Base-by-base conservation (phyloP, 2,888 invertebrate genomes). In the Diarsia dahlii region DNA sequence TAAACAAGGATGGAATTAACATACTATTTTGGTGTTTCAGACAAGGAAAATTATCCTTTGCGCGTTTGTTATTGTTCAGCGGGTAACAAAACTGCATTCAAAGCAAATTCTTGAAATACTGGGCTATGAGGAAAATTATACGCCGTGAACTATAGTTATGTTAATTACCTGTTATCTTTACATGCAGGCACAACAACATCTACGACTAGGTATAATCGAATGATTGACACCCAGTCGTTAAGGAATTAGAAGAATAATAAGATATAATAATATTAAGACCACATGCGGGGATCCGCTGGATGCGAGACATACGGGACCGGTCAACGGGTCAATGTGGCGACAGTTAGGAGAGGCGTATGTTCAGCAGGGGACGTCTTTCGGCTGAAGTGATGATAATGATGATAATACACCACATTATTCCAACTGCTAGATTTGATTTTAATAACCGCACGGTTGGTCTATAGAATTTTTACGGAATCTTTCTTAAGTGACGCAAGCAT, bases 61-160 rank as follows among this genome's bases (percentile, higher is more conserved):
- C 13, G 39, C 3, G 39, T 34, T 50, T 67, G 23, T 52, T 45
- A 66, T 74, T 74, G 20, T 74, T 81, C 28, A 48, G 12, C 13
- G 10, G 56, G 15, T 52, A 52, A 67, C 48, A 71, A 72, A 64
- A 50, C 28, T 65, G 23, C 20, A 76, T 65, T 23, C 39, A 48
- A 60, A n/a, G 13, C 52, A 67, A 52, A 3, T 23, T 20, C 18
- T 46, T n/a, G 8, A 56, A 15, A 68, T 52, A 39, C 20, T 34
- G 3, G 1, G 23, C 45, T 12, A 65, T 72, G n/a, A 78, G 83
- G 83, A 72, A 72, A 82, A 80, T 13, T 15, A 54, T 45, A 23
- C 62, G n/a, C 45, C 56, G 54, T 45, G 4, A 52, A 64, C 8
- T 45, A 46, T 46, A 28, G 28, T 34, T 62, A 34, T 63, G 20